Base-by-base conservation (phyloP, 2,113 vertebrate species). In the Pachypanchax playfairii region DNA sequence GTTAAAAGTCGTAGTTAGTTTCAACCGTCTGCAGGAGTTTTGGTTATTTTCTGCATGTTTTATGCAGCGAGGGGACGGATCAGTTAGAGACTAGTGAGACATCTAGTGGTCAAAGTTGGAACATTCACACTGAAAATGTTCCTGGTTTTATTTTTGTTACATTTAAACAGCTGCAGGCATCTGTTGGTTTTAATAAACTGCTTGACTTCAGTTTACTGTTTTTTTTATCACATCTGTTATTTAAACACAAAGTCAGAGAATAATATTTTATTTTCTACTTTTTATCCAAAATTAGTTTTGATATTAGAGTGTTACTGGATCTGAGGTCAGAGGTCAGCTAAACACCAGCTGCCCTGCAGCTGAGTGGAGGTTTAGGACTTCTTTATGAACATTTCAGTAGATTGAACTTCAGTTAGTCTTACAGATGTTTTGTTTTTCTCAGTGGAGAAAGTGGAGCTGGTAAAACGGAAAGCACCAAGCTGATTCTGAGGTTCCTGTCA, bases 381-480 rank as follows among this genome's bases (percentile, higher is more conserved):
- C 35, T 52, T 14, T 7, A 13, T 35, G 18, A 6, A 12, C 4
- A 1, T 21, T 35, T 17, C 17, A 9, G 15, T 14, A 29, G 20
- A 35, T 24, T 50, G 28, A 5, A 20, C n/a, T 13, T 20, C 11
- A 3, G 14, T 17, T 15, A 24, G 4, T 15, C n/a, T 13, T 3
- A 55, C 22, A 39, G 18, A 3, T 38, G 22, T 0, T 1, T 31
- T 13, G 50, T 4, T 20, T 28, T 22, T 25, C 79, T 1, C 89
- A 99, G 97, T n/a, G 97, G 97, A 0, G 97, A 99, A 78, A 99
- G 96, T 17, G 97, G 97, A 26, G 95, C 97, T 1, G 97, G 97
- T 1, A 99, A 99, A 82, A 99, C 97, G 0, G 97, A 99, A 76
- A 98, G 97, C 92, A 98, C 97, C 7, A 99, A 99, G 50, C 79